phyloP scores from a whole-genome alignment of 1,140 invertebrate genomes.

The Notospermus geniculatus region DNA sequence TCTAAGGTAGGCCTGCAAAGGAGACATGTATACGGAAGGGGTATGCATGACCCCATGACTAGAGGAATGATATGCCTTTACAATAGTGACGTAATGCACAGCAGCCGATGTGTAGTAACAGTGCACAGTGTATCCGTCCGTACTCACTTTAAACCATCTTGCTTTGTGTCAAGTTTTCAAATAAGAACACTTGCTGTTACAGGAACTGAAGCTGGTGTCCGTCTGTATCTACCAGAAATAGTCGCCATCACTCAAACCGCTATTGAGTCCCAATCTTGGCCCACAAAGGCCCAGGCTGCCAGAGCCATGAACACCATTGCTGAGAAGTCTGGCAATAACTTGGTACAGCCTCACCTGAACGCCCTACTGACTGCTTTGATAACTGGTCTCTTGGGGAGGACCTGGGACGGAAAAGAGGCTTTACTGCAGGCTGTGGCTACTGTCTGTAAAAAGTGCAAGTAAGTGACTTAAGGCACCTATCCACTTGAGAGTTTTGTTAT shows the following conservation, averaged over 20 bases:
- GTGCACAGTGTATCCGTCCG: too few species aligned
- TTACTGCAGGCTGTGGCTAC: slow-evolving; percentile 72
- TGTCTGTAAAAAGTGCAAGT: slow-evolving; percentile 71
- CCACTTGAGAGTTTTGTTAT: too few species aligned
- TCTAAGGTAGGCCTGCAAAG: too few species aligned
- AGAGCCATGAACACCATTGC: slow-evolving; percentile 77
- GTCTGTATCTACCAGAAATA: slow-evolving; percentile 73
- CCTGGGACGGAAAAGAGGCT: slow-evolving; percentile 83
- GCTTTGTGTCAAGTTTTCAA: too few species aligned
- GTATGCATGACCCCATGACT: too few species aligned
- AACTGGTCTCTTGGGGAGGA: slow-evolving; percentile 74
- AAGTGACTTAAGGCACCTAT: slow-evolving; percentile 41
- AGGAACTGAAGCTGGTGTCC: slow-evolving; percentile 76
- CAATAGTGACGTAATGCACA: too few species aligned
- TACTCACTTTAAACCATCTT: too few species aligned
- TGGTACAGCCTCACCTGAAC: slow-evolving; percentile 68
- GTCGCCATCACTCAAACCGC: slow-evolving; percentile 67
- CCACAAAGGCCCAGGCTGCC: slow-evolving; percentile 80
- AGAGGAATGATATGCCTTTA: too few species aligned
- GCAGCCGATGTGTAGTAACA: too few species aligned
- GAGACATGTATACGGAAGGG: too few species aligned
- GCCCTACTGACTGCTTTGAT: slow-evolving; percentile 69
- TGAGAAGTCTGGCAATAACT: slow-evolving; percentile 66
- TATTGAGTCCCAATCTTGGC: slow-evolving; percentile 80
- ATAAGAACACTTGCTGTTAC: not conserved